Evolutionary conservation across 2,113 vertebrate species (phyloP), one percentile per base, ranked within the genome.

Genomic region (Phaethornis superciliosus): DNA sequence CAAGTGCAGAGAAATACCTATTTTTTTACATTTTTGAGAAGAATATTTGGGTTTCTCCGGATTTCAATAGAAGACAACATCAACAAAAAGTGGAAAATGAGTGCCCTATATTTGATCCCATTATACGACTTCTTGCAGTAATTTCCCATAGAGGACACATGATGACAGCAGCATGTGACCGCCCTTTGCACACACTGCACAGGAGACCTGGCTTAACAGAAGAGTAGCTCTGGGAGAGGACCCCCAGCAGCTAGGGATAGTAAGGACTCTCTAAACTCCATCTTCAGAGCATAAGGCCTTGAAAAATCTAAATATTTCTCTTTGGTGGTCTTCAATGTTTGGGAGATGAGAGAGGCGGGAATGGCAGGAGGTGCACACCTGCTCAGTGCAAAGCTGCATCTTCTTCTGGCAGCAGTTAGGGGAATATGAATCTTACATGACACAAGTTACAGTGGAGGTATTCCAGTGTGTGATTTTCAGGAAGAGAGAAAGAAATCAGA

Each of bases 41-140:
- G 15, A 74, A 11, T 63, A 10, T 26, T 62, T 51, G 4, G 7
- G 46, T 80, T 92, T 81, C 24, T 77, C 11, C 40, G 58, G 35
- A 30, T 64, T 64, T 21, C 0, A 0, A 15, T 32, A 32, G 49
- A 59, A 70, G 40, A 15, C 10, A 64, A 3, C 11, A 59, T 22
- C n/a, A 71, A 24, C 22, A 52, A 17, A 88, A 62, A 54, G 27
- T 35, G n/a, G 19, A 72, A 35, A 40, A 37, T 0, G 0, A 0
- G 0, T 40, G n/a, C 4, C 26, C 22, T 22, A 0, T 37, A 27
- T 62, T 17, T 86, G 51, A 49, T 27, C 27, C 16, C 15, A 4
- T 18, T 26, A 7, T 4, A 37, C 22, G 28, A 55, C 65, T 75
- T 44, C 7, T 14, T 75, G 68, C 30, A 42, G 24, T 35, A 58